phyloP scores from a whole-genome alignment of 2,888 invertebrate species.

The Nephrotoma flavescens region DNA sequence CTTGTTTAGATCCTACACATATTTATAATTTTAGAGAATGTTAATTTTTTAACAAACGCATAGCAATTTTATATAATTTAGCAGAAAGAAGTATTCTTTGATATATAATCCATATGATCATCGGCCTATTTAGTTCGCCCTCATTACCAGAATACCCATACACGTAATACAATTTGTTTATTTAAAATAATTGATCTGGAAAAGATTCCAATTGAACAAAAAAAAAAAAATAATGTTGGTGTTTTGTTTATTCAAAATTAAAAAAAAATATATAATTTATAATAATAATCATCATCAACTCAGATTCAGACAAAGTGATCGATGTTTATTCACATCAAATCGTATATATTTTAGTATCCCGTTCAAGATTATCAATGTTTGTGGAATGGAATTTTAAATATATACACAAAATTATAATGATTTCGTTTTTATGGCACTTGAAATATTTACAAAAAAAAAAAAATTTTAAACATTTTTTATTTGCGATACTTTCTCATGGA shows the following conservation, averaged over 20 bases:
- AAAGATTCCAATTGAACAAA: neutral
- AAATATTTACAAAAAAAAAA: neutral
- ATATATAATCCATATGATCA: neutral
- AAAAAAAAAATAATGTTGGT: neutral
- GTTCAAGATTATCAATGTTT: neutral
- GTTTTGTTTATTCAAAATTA: neutral
- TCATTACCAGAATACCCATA: neutral
- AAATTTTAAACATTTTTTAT: neutral
- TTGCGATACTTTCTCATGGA: neutral
- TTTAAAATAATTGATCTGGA: neutral
- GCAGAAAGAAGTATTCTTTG: neutral
- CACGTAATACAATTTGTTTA: neutral
- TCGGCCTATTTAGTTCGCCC: neutral
- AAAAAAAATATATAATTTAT: neutral
- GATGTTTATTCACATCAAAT: neutral
- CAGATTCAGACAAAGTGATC: neutral
- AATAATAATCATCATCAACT: neutral
- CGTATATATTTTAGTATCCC: neutral
- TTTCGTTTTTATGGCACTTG: neutral
- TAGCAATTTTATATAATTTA: no score
- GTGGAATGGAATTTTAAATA: neutral
- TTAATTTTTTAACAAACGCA: no score
- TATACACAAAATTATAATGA: neutral
- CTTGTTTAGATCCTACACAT: no score
- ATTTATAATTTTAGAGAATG: neutral